Evolutionary conservation across 2,797 vertebrate genomes (phyloP).

Genomic region (Harpagifer antarcticus): DNA sequence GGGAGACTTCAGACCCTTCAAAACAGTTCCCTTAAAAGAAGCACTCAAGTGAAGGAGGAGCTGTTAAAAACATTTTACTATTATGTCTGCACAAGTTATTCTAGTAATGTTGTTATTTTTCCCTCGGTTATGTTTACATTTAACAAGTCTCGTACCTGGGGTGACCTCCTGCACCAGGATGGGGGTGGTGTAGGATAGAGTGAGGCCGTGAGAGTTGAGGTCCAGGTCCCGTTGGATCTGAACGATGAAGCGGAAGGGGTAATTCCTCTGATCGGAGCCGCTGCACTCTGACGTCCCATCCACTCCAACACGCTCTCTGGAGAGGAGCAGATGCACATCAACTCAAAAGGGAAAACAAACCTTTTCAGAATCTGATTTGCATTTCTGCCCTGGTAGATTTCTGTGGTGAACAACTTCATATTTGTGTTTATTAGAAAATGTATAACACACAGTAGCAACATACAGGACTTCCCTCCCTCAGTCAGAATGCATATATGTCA

Average conservation of each 20-base stretch:
- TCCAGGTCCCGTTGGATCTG: slow-evolving; percentile 87
- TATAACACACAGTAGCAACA: not conserved
- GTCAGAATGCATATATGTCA: not conserved
- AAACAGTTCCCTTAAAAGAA: not conserved
- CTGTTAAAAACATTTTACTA: no score
- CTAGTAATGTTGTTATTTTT: not conserved
- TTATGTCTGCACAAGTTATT: not conserved
- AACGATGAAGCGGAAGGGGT: slow-evolving; percentile 85
- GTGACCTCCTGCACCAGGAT: slow-evolving; percentile 90
- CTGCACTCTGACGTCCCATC: slow-evolving; percentile 80
- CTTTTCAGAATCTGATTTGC: not conserved
- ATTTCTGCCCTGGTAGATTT: slow-evolving; percentile 8
- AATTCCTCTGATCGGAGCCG: slow-evolving; percentile 78
- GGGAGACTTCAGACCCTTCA: not conserved
- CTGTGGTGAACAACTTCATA: not conserved
- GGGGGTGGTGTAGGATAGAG: slow-evolving; percentile 88
- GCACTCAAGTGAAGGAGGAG: not conserved
- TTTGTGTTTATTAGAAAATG: not conserved
- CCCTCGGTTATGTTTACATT: not conserved
- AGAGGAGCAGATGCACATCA: slow-evolving; percentile 14
- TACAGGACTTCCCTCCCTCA: not conserved
- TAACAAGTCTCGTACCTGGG: slow-evolving; percentile 81
- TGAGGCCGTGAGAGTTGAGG: slow-evolving; percentile 91
- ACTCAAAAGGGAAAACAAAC: not conserved
- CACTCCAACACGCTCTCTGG: slow-evolving; percentile 83